Conservation (phyloP, 2,888 invertebrate species). For the Polymixis flavicincta region DNA sequence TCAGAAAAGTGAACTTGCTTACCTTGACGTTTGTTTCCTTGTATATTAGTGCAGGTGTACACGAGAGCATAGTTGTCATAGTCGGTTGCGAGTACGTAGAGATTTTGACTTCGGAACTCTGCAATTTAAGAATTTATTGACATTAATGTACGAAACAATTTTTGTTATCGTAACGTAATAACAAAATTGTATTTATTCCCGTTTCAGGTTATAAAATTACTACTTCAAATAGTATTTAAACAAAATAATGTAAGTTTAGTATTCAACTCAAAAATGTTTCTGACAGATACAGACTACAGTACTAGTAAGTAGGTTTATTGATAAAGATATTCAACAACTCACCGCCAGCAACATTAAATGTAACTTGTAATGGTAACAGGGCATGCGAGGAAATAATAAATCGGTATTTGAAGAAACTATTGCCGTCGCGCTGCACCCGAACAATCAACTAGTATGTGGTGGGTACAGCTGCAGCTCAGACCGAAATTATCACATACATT, state of each 20-base stretch:
- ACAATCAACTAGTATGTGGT: too few relatives aligned
- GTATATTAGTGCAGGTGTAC: constrained; percentile 79
- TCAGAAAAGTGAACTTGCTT: constrained; percentile 36
- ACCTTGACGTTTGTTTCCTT: constrained; percentile 77
- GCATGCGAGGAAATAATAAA: too few relatives aligned
- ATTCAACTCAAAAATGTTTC: too few relatives aligned
- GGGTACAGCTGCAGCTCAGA: too few relatives aligned
- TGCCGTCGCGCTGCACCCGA: too few relatives aligned
- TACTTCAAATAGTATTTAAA: too few relatives aligned
- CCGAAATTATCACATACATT: too few relatives aligned
- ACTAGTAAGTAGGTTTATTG: too few relatives aligned
- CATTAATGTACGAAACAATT: background rate
- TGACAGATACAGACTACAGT: background rate
- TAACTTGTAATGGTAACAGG: constrained; percentile 87
- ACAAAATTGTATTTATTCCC: too few relatives aligned
- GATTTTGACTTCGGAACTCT: constrained; percentile 69
- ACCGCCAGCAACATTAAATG: constrained; percentile 89
- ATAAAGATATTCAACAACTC: constrained; percentile 54
- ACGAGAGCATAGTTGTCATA: constrained; percentile 79
- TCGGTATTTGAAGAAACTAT: too few relatives aligned
- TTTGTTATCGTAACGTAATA: too few relatives aligned
- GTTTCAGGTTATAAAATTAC: background rate
- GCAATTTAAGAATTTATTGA: constrained; percentile 6
- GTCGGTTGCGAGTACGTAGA: constrained; percentile 82
- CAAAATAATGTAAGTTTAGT: background rate